A percentile compares a stretch with the other conserved stretches of the same genome.
Conservation (phyloP, 1,140 invertebrate genomes). For the Neuroterus valhalla region DNA sequence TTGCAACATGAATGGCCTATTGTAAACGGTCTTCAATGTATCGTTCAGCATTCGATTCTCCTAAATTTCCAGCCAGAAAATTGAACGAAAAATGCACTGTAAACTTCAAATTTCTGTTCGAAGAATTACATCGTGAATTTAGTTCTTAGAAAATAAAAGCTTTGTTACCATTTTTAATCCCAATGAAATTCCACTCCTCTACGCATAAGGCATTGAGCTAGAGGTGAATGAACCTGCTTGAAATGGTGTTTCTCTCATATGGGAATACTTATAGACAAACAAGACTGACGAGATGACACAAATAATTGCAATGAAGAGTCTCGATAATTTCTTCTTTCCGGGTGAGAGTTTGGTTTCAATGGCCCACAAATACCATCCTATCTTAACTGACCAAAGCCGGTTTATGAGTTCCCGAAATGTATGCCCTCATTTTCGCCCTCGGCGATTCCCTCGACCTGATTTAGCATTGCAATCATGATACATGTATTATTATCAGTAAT, state of each 20-base stretch:
- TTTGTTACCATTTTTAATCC: background rate
- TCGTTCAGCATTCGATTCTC: background rate
- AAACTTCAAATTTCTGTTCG: background rate
- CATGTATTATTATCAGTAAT: background rate
- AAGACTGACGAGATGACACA: constrained; percentile 37
- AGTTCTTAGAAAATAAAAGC: constrained; percentile 7
- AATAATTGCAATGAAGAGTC: constrained; percentile 45
- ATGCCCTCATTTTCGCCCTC: constrained; percentile 41
- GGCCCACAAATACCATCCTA: constrained; percentile 48
- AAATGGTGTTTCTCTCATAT: constrained; percentile 1
- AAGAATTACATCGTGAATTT: background rate
- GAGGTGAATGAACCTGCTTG: constrained; percentile 16
- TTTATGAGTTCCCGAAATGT: constrained; percentile 48
- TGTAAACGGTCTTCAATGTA: background rate
- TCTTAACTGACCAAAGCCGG: constrained; percentile 34
- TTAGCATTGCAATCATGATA: constrained; percentile 3
- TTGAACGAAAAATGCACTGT: background rate
- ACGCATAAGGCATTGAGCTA: background rate
- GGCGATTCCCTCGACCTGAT: constrained; percentile 32
- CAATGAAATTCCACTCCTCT: background rate
- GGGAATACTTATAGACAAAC: background rate
- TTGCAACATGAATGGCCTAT: constrained; percentile 25
- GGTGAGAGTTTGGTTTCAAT: constrained; percentile 51
- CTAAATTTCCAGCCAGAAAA: constrained; percentile 3
- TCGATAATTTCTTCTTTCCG: constrained; percentile 38